Conservation (phyloP, 1,140 invertebrate genomes). For the Megalopta genalis region DNA sequence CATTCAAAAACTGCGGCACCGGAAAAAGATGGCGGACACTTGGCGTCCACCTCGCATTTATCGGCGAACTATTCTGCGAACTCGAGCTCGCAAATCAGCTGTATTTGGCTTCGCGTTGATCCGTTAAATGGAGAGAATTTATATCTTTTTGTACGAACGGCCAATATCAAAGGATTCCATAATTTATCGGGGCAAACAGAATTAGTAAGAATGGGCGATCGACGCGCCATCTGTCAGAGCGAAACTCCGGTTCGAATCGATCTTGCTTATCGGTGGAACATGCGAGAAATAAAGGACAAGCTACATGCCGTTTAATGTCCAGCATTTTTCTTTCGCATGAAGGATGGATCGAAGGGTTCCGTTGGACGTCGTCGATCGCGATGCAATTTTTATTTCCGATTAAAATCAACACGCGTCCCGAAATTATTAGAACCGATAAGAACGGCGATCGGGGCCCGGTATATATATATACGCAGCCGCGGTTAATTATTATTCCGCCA, state of each 20-base stretch:
- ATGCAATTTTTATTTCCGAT: background rate
- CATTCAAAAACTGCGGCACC: background rate
- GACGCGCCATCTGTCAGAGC: background rate
- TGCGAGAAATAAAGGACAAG: background rate
- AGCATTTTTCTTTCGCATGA: background rate
- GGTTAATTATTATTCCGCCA: constrained; percentile 73
- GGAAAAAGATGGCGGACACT: background rate
- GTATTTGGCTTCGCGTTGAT: too few species aligned
- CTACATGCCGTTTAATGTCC: background rate
- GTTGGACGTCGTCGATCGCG: background rate
- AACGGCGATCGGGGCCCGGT: background rate
- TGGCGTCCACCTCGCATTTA: too few species aligned
- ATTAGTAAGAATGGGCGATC: background rate
- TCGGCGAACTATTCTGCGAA: too few species aligned
- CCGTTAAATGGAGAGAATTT: background rate
- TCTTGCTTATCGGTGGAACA: background rate
- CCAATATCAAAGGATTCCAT: background rate
- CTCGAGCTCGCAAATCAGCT: too few species aligned
- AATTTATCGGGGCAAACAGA: background rate
- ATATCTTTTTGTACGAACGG: background rate
- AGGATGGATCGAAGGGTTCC: background rate
- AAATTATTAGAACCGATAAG: constrained; percentile 8
- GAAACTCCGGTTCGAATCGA: background rate
- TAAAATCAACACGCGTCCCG: background rate
- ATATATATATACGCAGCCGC: background rate